Base-by-base conservation (phyloP, 2,797 vertebrate genomes). In the Neostethus bicornis region DNA sequence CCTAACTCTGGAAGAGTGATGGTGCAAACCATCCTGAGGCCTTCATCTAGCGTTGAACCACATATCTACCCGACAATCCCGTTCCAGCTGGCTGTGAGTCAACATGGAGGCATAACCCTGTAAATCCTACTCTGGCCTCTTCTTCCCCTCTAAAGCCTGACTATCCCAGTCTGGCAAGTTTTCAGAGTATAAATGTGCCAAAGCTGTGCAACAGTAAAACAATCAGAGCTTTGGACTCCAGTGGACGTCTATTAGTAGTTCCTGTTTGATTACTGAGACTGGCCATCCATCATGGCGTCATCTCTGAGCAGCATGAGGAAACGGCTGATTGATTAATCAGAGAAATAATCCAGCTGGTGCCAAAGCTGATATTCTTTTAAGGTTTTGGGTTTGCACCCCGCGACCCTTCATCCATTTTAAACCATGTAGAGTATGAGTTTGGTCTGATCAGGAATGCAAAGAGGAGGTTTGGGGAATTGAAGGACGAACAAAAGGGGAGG, bases 61-160 rank as follows among this genome's bases (percentile, higher is more conserved):
- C 9, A 10, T 29, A 29, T 29, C 28, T 29, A 28, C 10, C 9
- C 26, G 26, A 9, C 26, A 2, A 3, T 9, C 26, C 26, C 44
- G 49, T 12, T 50, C 26, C 42, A 32, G 25, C 37, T 57, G 61
- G 58, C 52, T 38, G 17, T 6, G 2, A 48, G 34, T 67, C 38
- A 17, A 13, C 13, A 12, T 38, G 53, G 49, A 17, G 12, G 58
- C 35, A 51, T 20, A n/a, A n/a, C 14, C 31, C 39, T 42, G n/a
- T 47, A 28, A 46, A 50, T 53, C 7, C 8, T 2, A 17, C 4
- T 26, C 37, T 44, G 7, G n/a, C 41, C 39, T 17, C 16, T 14
- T 38, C 28, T 12, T 39, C 13, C 23, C 38, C 4, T 24, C n/a
- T 7, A 14, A 47, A 13, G 8, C 41, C 20, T 23, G 39, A 16